These are phyloP conservation scores for Tromatobia lineatoria DNA, from an alignment of 2,888 invertebrate genomes.

Conservation along the genomic window DNA sequence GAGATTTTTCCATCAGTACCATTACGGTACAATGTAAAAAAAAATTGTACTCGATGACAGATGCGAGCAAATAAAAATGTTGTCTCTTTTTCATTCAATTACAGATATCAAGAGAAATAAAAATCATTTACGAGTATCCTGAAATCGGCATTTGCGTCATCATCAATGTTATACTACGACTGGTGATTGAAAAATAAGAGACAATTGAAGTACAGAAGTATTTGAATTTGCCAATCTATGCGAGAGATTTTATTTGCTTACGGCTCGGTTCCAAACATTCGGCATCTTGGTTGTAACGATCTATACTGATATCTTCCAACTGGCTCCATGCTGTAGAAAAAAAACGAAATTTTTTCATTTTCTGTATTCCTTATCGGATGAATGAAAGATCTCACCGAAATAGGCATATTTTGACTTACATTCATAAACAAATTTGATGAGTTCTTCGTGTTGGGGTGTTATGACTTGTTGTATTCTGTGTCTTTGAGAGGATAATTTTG, in stretches of 20 bases:
- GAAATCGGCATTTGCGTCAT: too few species aligned
- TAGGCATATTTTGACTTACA: constrained; percentile 88
- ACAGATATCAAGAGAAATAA: neutral
- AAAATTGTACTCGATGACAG: too few species aligned
- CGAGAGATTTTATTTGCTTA: constrained; percentile 30
- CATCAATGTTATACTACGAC: too few species aligned
- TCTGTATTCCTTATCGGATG: too few species aligned
- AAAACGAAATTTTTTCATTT: constrained; percentile 30
- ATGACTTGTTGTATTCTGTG: constrained; percentile 88
- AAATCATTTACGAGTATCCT: constrained; percentile 28
- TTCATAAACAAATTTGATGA: constrained; percentile 94
- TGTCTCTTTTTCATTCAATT: too few species aligned
- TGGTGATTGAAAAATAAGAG: neutral
- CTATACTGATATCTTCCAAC: constrained; percentile 84
- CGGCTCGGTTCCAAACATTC: constrained; percentile 81
- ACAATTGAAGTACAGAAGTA: neutral
- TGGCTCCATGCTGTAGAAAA: constrained; percentile 89
- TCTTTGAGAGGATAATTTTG: constrained; percentile 88
- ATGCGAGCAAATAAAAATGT: too few species aligned
- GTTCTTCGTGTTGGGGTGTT: constrained; percentile 94
- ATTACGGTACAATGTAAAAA: too few species aligned
- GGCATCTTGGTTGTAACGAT: constrained; percentile 86
- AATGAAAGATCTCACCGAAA: constrained; percentile 31
- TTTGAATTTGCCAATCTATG: neutral
- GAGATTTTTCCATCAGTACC: too few species aligned